phyloP scores from a whole-genome alignment of 2,113 vertebrate species.

The Larimichthys polyactis region DNA sequence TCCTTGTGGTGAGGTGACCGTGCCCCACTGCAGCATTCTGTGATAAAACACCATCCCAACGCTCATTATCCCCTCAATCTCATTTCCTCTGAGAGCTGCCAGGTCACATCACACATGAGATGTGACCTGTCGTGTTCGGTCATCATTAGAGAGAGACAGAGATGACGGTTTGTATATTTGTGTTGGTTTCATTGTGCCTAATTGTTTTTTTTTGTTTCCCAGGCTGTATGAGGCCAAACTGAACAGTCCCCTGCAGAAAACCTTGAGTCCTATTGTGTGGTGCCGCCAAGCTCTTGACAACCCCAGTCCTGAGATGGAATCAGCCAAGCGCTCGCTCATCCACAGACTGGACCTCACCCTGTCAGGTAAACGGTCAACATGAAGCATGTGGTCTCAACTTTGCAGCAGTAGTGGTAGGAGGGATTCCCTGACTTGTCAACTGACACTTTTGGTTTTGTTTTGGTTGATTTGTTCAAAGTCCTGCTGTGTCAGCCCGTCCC shows the following conservation, averaged over 20 bases:
- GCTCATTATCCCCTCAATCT: slow-evolving; percentile 19
- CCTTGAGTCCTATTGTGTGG: slow-evolving; percentile 95
- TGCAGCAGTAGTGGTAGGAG: background rate
- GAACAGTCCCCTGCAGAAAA: slow-evolving; percentile 91
- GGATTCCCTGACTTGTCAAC: background rate
- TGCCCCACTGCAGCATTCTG: background rate
- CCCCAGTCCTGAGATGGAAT: slow-evolving; percentile 96
- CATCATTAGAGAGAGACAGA: background rate
- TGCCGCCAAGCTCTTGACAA: slow-evolving; percentile 96
- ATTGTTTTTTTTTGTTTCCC: slow-evolving; percentile 15
- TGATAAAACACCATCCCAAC: slow-evolving; percentile 24
- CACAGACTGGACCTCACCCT: slow-evolving; percentile 97
- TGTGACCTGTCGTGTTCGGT: background rate
- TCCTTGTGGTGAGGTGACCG: no score
- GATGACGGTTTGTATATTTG: background rate
- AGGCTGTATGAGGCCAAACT: slow-evolving; percentile 97
- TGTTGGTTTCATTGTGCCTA: background rate
- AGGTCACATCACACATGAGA: slow-evolving; percentile 8
- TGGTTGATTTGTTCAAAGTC: no score
- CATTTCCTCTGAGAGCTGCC: slow-evolving; percentile 29
- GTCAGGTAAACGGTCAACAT: slow-evolving; percentile 85
- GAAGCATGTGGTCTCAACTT: background rate
- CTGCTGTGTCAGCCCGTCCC: background rate
- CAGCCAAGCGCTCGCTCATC: slow-evolving; percentile 96
- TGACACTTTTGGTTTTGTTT: background rate